Evolutionary conservation across 2,113 vertebrate genomes (phyloP).

Genomic region (Edolisoma coerulescens): DNA sequence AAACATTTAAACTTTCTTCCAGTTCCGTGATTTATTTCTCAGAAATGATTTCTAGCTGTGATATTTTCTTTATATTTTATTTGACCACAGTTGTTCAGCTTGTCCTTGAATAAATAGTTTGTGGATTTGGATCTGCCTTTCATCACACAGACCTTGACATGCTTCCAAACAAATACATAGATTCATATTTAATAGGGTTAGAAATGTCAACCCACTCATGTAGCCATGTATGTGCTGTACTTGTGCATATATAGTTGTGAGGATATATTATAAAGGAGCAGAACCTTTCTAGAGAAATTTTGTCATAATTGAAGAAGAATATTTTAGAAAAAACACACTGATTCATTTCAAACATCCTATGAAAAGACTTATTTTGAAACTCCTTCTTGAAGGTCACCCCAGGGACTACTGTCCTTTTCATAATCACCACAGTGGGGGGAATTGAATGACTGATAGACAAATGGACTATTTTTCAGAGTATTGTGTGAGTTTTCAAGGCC

Average conservation of each 20-base stretch:
- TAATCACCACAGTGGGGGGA: not conserved
- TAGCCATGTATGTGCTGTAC: not conserved
- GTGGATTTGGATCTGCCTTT: conserved; percentile 33
- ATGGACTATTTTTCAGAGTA: conserved; percentile 13
- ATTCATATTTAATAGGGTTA: not conserved
- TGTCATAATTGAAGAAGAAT: not conserved
- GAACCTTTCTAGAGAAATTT: not conserved
- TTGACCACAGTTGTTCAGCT: conserved; percentile 43
- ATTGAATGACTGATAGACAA: conserved; percentile 4
- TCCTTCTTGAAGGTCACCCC: not conserved
- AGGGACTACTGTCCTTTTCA: not conserved
- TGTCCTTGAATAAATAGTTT: conserved; percentile 16
- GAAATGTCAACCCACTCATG: not conserved
- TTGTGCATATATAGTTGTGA: not conserved
- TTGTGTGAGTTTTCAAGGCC: conserved; percentile 17
- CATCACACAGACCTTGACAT: not conserved
- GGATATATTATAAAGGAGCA: not conserved
- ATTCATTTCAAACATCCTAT: not conserved
- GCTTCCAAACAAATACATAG: not conserved
- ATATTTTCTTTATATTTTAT: conserved; percentile 55
- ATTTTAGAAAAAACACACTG: not conserved
- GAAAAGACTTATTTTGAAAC: not conserved
- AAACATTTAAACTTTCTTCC: conserved; percentile 34
- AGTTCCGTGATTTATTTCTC: conserved; percentile 30
- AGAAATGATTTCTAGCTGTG: conserved; percentile 20